Evolutionary conservation across 2,113 vertebrate species (phyloP).

Genomic region (Saguinus imperator): DNA sequence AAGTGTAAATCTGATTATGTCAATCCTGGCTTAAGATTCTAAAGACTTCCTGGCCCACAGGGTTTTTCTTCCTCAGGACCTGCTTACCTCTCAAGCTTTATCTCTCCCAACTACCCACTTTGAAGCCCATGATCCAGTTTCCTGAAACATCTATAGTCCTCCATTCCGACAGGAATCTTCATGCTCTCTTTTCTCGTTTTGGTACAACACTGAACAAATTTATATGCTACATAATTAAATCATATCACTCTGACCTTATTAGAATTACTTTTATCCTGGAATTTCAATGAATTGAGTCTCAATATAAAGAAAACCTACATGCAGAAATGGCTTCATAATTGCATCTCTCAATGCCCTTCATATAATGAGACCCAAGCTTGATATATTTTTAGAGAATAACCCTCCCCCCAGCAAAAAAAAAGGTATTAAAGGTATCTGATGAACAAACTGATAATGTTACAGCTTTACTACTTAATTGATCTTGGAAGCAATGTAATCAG

Average conservation of each 20-base stretch:
- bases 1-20: background rate
- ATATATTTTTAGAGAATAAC: background rate
- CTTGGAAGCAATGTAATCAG: background rate
- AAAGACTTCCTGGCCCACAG: background rate
- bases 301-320: background rate
- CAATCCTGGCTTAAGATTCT: background rate
- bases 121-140: background rate
- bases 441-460: background rate
- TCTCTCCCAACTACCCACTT: background rate
- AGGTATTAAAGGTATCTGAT: background rate
- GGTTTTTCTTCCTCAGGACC: no score
- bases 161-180: no score
- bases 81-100: background rate
- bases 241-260: background rate
- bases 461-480: background rate
- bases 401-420: background rate
- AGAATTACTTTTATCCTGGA: background rate
- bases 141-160: background rate
- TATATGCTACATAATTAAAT: background rate
- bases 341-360: background rate
- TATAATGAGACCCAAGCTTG: background rate
- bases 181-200: background rate
- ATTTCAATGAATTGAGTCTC: background rate
- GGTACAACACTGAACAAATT: background rate
- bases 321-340: background rate